A percentile compares a stretch with the other conserved stretches of the same genome.
phyloP scores from a whole-genome alignment of 2,888 invertebrate genomes.

The Rotaria socialis region DNA sequence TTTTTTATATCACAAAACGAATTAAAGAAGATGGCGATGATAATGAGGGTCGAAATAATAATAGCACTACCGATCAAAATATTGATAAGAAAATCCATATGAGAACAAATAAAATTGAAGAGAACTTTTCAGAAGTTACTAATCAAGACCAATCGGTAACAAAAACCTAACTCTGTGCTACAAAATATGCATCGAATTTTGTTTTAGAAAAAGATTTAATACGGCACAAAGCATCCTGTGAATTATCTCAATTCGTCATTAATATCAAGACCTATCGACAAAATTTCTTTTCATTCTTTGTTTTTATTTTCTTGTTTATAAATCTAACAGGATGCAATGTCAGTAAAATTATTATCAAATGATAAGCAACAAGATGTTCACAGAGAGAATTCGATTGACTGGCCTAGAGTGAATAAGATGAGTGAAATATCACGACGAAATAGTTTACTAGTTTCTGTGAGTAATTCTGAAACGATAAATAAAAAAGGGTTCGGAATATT shows the following conservation, averaged over 20 bases:
- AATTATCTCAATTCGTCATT: background rate
- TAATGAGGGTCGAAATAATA: background rate
- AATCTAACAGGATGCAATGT: background rate
- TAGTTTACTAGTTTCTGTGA: background rate
- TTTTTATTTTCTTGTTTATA: background rate
- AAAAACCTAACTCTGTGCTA: too few species aligned
- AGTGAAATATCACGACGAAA: background rate
- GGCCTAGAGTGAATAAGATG: background rate
- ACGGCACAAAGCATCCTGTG: background rate
- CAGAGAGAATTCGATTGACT: background rate
- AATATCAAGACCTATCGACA: background rate
- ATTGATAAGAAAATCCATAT: too few species aligned
- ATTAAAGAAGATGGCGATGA: background rate
- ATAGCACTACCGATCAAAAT: too few species aligned
- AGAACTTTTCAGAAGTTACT: background rate
- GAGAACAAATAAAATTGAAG: background rate
- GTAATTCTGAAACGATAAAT: background rate
- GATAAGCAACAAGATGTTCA: background rate
- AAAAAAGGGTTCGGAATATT: background rate
- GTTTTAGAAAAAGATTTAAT: background rate
- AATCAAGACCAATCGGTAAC: background rate
- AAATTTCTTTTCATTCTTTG: too few species aligned
- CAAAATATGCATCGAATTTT: too few species aligned
- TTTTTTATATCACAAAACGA: background rate
- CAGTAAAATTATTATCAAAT: background rate